These are phyloP conservation scores for Phylloscopus trochilus DNA, from an alignment of 2,113 vertebrate genomes.

Conservation along the genomic window DNA sequence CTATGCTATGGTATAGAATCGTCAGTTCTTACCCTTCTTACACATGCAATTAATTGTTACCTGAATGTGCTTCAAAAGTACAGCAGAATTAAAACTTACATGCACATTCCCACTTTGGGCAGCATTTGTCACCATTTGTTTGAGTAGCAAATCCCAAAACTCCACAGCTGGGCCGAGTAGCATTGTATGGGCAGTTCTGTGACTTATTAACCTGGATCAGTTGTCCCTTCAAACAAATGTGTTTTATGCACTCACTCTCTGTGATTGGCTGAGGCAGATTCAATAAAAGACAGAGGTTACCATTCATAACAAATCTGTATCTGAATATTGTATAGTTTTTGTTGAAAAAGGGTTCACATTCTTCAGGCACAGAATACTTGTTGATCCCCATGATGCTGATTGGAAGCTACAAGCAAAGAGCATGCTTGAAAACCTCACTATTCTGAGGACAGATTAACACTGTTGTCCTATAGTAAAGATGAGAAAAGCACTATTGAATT, in stretches of 20 bases:
- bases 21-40: neutral
- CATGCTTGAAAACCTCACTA: neutral
- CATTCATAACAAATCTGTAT: neutral
- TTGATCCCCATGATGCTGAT: neutral
- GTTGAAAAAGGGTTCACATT: neutral
- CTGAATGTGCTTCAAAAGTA: neutral
- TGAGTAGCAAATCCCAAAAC: conserved; percentile 87
- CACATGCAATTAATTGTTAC: neutral
- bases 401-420: neutral
- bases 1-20: neutral
- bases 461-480: neutral
- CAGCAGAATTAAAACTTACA: conserved; percentile 79
- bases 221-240: conserved; percentile 90
- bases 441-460: neutral
- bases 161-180: conserved; percentile 85
- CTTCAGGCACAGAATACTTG: neutral
- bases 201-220: conserved; percentile 90
- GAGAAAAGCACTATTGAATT: neutral
- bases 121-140: conserved; percentile 91
- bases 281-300: conserved; percentile 48
- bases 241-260: conserved; percentile 85
- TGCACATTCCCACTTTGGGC: conserved; percentile 93
- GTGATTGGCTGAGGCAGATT: conserved; percentile 68
- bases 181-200: conserved; percentile 84
- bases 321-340: neutral